These are phyloP conservation scores for Gastrophysa polygoni DNA, from an alignment of 2,888 invertebrate species.

Conservation along the genomic window DNA sequence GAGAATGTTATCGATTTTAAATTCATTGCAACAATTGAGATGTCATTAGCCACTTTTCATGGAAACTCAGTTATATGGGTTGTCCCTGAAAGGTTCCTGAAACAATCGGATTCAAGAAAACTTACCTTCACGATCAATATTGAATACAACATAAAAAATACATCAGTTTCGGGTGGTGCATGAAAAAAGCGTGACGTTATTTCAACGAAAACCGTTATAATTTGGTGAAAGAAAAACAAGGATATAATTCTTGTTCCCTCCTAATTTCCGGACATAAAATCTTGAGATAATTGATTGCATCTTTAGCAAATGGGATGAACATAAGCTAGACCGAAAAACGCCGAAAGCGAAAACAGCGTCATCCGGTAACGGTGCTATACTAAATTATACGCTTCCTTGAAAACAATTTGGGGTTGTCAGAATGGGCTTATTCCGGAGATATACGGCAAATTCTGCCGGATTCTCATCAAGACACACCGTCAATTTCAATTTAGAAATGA, in stretches of 20 bases:
- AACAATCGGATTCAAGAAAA: no score
- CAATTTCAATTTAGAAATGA: no score
- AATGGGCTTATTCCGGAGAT: slow-evolving; percentile 15
- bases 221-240: neutral
- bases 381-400: neutral
- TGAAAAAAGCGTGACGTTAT: no score
- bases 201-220: no score
- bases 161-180: no score
- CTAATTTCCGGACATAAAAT: neutral
- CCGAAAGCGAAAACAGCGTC: neutral
- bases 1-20: no score
- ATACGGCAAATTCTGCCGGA: slow-evolving; percentile 16
- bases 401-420: slow-evolving; percentile 21
- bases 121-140: no score
- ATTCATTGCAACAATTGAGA: no score
- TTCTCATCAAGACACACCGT: slow-evolving; percentile 2
- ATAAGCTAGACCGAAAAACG: neutral
- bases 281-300: neutral
- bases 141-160: no score
- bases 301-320: neutral
- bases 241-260: neutral
- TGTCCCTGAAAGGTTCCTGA: no score
- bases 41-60: no score
- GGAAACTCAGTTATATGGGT: no score
- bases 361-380: neutral